These are phyloP conservation scores for Pao palembangensis DNA, from an alignment of 2,113 vertebrate genomes.

Conservation along the genomic window DNA sequence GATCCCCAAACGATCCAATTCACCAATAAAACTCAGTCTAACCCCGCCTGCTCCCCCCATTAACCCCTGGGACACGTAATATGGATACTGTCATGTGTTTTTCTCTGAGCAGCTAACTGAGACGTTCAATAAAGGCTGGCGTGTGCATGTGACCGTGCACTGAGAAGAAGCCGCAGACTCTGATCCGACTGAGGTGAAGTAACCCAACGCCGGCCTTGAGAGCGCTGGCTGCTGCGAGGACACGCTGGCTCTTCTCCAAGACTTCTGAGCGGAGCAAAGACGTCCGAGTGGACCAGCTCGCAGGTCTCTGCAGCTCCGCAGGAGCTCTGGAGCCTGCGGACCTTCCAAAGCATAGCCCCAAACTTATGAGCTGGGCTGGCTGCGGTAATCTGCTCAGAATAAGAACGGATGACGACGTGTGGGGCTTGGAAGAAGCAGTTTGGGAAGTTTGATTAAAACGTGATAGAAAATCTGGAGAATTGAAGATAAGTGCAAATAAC, in stretches of 20 bases:
- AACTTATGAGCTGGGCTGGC: slow-evolving; percentile 41
- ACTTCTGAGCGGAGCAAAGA: slow-evolving; percentile 36
- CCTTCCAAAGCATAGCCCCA: slow-evolving; percentile 32
- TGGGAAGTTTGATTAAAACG: no score
- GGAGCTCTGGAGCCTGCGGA: slow-evolving; percentile 46
- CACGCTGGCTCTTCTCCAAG: slow-evolving; percentile 56
- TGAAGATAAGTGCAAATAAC: no score
- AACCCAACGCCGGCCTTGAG: slow-evolving; percentile 54
- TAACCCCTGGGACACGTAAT: slow-evolving; percentile 28
- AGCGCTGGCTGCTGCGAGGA: slow-evolving; percentile 32
- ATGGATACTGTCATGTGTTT: slow-evolving; percentile 31
- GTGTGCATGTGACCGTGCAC: slow-evolving; percentile 12
- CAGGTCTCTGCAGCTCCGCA: slow-evolving; percentile 44
- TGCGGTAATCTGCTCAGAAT: background rate
- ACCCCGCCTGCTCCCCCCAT: background rate
- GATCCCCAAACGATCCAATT: no score
- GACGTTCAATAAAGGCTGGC: slow-evolving; percentile 55
- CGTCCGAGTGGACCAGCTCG: slow-evolving; percentile 30
- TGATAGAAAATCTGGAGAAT: no score
- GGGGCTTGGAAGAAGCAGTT: no score
- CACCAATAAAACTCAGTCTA: no score
- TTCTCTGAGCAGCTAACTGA: slow-evolving; percentile 52
- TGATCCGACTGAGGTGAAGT: slow-evolving; percentile 43
- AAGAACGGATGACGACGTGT: no score
- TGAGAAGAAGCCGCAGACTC: slow-evolving; percentile 31